Conservation (phyloP, 2,888 invertebrate species). For the Suillia variegata region DNA sequence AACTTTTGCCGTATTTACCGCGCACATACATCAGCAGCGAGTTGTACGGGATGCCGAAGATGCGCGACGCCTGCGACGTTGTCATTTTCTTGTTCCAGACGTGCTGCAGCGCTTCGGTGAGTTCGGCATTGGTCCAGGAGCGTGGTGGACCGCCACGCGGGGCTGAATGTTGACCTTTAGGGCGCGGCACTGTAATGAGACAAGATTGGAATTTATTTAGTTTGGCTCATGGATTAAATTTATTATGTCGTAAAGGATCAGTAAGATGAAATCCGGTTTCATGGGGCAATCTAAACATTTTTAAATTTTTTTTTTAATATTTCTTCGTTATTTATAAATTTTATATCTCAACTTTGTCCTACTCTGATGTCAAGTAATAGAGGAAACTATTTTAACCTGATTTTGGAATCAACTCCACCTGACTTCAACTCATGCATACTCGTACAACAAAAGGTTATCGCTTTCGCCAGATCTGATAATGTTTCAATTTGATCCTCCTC, state of each 20-base stretch:
- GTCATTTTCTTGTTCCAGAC: slow-evolving; percentile 97
- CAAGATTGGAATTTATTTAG: not conserved
- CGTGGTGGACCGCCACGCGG: slow-evolving; percentile 88
- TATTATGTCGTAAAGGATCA: not conserved
- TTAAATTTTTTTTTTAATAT: no score
- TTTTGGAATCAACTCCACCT: slow-evolving; percentile 35
- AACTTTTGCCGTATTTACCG: slow-evolving; percentile 90
- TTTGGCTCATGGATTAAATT: not conserved
- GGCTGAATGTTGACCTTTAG: slow-evolving; percentile 90
- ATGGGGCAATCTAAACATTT: no score
- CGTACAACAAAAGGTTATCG: slow-evolving; percentile 51
- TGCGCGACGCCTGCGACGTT: slow-evolving; percentile 86
- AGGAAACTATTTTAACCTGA: no score
- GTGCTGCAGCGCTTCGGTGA: slow-evolving; percentile 88
- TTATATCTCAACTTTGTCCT: no score
- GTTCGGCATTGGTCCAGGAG: slow-evolving; percentile 90
- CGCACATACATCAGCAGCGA: slow-evolving; percentile 90
- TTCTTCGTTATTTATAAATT: no score
- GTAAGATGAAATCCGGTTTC: no score
- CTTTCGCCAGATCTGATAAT: slow-evolving; percentile 52
- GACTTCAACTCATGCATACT: slow-evolving; percentile 34
- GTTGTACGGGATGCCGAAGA: slow-evolving; percentile 93
- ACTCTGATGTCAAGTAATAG: no score
- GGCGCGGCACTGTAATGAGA: slow-evolving; percentile 71
- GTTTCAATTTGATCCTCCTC: slow-evolving; percentile 54